Conservation (phyloP, 2,113 vertebrate genomes). For the Paraplagusia blochii region DNA sequence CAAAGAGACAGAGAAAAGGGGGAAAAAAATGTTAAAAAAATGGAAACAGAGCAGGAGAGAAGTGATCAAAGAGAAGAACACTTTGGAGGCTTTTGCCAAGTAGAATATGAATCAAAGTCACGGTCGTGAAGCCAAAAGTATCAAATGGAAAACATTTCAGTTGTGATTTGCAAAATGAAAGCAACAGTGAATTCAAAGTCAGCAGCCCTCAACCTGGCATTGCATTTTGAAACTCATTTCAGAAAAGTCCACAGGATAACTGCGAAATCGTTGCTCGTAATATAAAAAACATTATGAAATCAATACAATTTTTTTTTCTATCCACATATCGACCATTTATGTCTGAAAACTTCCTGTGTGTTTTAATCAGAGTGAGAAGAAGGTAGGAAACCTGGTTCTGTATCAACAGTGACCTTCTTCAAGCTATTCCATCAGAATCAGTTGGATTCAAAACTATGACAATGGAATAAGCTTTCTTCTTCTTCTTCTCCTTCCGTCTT, state of each 20-base stretch:
- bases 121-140: slow-evolving; percentile 22
- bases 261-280: too few species aligned
- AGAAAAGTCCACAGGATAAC: neutral
- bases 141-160: slow-evolving; percentile 28
- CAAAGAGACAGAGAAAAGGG: neutral
- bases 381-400: too few species aligned
- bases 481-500: too few species aligned
- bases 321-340: too few species aligned
- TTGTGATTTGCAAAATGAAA: slow-evolving; percentile 31
- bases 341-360: too few species aligned
- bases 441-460: too few species aligned
- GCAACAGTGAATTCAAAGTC: slow-evolving; percentile 19
- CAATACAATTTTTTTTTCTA: too few species aligned
- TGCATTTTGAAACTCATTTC: slow-evolving; percentile 25
- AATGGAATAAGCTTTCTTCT: too few species aligned
- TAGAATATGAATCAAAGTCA: slow-evolving; percentile 47
- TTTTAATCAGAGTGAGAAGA: too few species aligned
- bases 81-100: slow-evolving; percentile 38
- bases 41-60: slow-evolving; percentile 7
- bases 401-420: too few species aligned
- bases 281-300: too few species aligned
- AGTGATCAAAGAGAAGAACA: slow-evolving; percentile 30
- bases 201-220: slow-evolving; percentile 4
- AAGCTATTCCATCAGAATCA: too few species aligned
- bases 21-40: slow-evolving; percentile 1